A percentile compares a stretch with the other conserved stretches of the same genome.
phyloP scores from a whole-genome alignment of 2,113 vertebrate species.

The Nyctibius bracteatus region DNA sequence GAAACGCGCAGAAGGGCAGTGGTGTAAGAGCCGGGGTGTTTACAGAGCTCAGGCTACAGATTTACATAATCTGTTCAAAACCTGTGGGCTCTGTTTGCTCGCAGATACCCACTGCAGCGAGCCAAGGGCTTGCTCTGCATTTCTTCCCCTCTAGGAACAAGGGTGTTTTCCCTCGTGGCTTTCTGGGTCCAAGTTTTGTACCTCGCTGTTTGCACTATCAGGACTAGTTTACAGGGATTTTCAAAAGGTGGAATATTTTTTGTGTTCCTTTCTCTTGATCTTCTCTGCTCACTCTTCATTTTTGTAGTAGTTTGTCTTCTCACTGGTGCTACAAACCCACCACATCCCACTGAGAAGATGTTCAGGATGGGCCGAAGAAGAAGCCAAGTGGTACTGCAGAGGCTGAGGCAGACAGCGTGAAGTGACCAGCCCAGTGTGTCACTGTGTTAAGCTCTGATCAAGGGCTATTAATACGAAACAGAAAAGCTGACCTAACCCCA shows the following conservation, averaged over 20 bases:
- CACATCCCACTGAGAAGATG: neutral
- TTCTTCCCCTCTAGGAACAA: neutral
- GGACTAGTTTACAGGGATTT: neutral
- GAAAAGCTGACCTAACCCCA: neutral
- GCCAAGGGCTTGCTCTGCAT: rapidly evolving
- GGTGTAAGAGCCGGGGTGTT: neutral
- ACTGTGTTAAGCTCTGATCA: no score
- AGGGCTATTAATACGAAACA: neutral
- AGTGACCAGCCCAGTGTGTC: neutral
- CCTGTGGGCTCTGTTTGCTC: rapidly evolving
- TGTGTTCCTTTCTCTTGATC: neutral
- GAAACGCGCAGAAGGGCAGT: no score
- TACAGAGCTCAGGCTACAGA: neutral
- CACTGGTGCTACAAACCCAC: neutral
- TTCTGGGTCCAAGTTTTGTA: neutral
- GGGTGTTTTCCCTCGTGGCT: neutral
- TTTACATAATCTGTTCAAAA: neutral
- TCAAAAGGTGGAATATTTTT: neutral
- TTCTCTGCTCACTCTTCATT: neutral
- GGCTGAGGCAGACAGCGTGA: neutral
- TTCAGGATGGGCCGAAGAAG: neutral
- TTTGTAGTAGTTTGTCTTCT: neutral
- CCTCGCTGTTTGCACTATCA: neutral
- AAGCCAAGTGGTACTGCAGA: neutral
- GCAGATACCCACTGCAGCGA: neutral